These are phyloP conservation scores for Notolabrus celidotus DNA, from an alignment of 2,797 vertebrate species.

Conservation along the genomic window DNA sequence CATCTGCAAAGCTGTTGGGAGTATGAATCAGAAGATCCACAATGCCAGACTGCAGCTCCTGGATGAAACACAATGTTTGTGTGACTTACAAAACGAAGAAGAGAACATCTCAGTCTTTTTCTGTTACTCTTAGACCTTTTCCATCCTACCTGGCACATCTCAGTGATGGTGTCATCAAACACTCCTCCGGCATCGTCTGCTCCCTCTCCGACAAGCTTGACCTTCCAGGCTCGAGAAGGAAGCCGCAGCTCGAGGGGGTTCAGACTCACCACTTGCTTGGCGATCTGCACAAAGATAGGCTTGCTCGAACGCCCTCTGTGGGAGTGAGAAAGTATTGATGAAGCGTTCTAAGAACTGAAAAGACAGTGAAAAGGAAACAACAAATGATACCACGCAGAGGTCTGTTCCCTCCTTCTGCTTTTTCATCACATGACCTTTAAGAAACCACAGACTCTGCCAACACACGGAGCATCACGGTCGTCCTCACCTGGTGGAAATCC, in stretches of 20 bases:
- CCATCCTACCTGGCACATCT: slow-evolving; percentile 87
- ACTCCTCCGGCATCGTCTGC: slow-evolving; percentile 89
- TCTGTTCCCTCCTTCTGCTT: slow-evolving; percentile 3
- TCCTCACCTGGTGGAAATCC: slow-evolving; percentile 84
- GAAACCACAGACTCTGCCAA: slow-evolving; percentile 7
- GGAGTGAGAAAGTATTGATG: not conserved
- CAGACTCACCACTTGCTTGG: slow-evolving; percentile 87
- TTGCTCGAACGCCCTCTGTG: slow-evolving; percentile 87
- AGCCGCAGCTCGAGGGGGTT: slow-evolving; percentile 87
- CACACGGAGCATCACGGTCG: not conserved
- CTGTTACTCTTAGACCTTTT: not conserved
- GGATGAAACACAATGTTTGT: slow-evolving; percentile 24
- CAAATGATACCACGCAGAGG: not conserved
- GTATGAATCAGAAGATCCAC: slow-evolving; percentile 88
- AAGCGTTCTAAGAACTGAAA: not conserved
- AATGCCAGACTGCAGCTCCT: slow-evolving; percentile 87
- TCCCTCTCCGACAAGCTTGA: slow-evolving; percentile 88
- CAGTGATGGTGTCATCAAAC: slow-evolving; percentile 90
- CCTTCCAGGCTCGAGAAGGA: slow-evolving; percentile 89
- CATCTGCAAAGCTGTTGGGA: slow-evolving; percentile 87
- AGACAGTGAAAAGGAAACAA: not conserved
- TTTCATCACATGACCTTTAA: slow-evolving; percentile 12
- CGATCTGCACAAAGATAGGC: slow-evolving; percentile 89
- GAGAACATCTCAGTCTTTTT: not conserved
- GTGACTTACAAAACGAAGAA: slow-evolving; percentile 15